These are phyloP conservation scores for Coronaproctus castanopsis DNA, from an alignment of 2,888 invertebrate species.

Conservation along the genomic window DNA sequence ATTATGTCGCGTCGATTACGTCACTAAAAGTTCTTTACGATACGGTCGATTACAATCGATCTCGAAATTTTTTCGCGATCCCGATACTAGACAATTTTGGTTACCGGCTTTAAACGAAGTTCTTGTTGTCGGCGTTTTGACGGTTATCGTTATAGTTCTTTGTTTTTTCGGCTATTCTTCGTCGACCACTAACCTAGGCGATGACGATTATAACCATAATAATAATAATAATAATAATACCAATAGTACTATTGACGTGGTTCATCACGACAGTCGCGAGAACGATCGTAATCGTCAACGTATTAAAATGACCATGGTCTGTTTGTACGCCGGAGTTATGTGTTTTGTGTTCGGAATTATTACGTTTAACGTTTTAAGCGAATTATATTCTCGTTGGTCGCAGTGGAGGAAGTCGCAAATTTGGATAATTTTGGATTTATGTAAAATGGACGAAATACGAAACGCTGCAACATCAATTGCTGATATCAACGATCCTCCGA, in stretches of 20 bases:
- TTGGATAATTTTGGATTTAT: neutral
- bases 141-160: too few species aligned
- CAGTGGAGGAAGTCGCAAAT: neutral
- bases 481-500: too few species aligned
- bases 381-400: neutral
- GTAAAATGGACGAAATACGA: neutral
- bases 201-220: too few species aligned
- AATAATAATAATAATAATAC: too few species aligned
- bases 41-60: slow-evolving; percentile 3
- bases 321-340: neutral
- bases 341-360: neutral
- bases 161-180: neutral
- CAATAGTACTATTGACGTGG: too few species aligned
- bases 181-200: too few species aligned
- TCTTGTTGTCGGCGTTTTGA: neutral
- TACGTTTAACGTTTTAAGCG: neutral
- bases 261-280: too few species aligned
- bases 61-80: neutral
- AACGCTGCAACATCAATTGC: too few species aligned
- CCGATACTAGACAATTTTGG: neutral
- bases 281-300: neutral
- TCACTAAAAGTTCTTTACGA: neutral
- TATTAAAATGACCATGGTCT: neutral
- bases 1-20: slow-evolving; percentile 2
- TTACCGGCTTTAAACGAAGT: neutral